Base-by-base conservation (phyloP, 2,797 vertebrate species). In the Halcyon chelicuti region DNA sequence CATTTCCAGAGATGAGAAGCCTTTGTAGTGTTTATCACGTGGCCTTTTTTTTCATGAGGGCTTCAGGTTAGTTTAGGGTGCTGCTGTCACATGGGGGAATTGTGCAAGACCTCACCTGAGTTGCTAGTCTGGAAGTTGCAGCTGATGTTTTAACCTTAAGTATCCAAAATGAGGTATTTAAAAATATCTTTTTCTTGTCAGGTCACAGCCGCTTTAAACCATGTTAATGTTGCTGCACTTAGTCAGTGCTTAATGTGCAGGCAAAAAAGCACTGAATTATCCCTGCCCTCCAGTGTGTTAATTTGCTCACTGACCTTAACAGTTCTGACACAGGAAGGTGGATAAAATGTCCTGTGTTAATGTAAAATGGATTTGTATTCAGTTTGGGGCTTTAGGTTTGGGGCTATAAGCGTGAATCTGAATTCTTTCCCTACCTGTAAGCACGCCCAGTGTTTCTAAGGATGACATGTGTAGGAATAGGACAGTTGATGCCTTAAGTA, bases 401-500 rank as follows among this genome's bases (percentile, higher is more conserved):
- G 35, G 23, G 3, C 42, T 73, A 7, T 44, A 74, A 85, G 66
- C 1, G 0, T 75, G 51, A 44, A 44, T 57, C n/a, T 0, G 1
- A 12, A 49, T 73, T 74, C 28, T 70, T 51, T 52, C 1, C 22
- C 51, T 1, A 7, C 70, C 42, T 76, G 2, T 83, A 63, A 46
- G 9, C 1, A 0, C 51, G 29, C 12, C 9, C 21, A 52, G 8
- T 86, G 9, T 90, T 94, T 86, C 47, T 33, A 75, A 86, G 51
- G 37, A 22, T 62, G 18, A 49, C 1, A 0, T 65, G 20, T 7
- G 2, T 66, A 10, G 42, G 86, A 79, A 44, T 52, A 66, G 25
- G 33, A 39, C 29, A 63, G 14, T 9, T 60, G n/a, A 35, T 33
- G 6, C 60, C 14, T 62, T 73, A 46, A 58, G 65, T 60, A 44